Conservation (phyloP, 2,797 vertebrate genomes). For the Apogon talboti region DNA sequence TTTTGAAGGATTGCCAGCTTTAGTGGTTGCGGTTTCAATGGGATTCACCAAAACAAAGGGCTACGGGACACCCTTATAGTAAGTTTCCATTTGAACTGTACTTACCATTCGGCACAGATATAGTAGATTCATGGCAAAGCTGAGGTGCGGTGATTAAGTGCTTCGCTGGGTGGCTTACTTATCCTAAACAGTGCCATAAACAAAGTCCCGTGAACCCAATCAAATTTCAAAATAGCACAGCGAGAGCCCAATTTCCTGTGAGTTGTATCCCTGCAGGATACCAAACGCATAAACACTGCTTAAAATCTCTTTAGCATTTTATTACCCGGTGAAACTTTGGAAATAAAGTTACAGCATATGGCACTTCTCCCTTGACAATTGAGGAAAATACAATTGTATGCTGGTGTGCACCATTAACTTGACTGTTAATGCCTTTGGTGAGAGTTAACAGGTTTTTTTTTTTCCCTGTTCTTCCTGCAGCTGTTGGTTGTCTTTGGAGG, state of each 20-base stretch:
- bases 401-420: conserved; percentile 71
- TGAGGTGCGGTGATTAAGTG: conserved; percentile 55
- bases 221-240: conserved; percentile 72
- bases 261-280: conserved; percentile 78
- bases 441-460: conserved; percentile 69
- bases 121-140: conserved; percentile 29
- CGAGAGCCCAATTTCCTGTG: conserved; percentile 73
- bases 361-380: conserved; percentile 66
- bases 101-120: conserved; percentile 23
- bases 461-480: conserved; percentile 82
- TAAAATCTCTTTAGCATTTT: conserved; percentile 79
- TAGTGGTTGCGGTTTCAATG: conserved; percentile 98
- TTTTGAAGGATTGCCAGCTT: conserved; percentile 93
- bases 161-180: conserved; percentile 52
- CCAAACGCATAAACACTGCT: conserved; percentile 78
- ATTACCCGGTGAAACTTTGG: conserved; percentile 70
- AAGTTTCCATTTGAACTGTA: conserved; percentile 79
- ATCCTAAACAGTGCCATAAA: conserved; percentile 69
- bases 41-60: conserved; percentile 99
- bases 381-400: conserved; percentile 62
- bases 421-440: conserved; percentile 87
- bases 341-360: conserved; percentile 73
- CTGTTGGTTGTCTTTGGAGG: conserved; percentile 99
- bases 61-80: conserved; percentile 98
- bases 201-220: conserved; percentile 70